Evolutionary conservation across 2,888 invertebrate genomes (phyloP), one percentile per base, ranked within the genome.

Genomic region (Trachelus troglodyta): DNA sequence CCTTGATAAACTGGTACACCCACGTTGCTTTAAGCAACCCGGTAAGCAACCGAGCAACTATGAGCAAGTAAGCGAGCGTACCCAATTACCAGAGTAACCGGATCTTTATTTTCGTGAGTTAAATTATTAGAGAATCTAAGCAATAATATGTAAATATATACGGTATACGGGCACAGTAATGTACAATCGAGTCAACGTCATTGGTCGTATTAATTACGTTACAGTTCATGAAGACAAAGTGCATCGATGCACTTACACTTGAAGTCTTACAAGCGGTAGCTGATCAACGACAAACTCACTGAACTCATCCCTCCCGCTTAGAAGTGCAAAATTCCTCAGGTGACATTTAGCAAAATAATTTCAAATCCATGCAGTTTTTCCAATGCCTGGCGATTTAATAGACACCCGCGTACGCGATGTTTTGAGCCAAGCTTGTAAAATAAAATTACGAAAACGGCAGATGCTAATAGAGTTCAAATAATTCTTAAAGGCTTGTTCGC

Each of bases 1-100:
- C 23, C 56, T 56, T 74, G 12, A 75, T 69, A 33, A 75, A 35
- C 71, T 75, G 73, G 40, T 75, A 73, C 71, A 56, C 76, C 34
- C 78, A 76, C 69, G 78, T 74, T 74, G 71, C 23, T 56, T 56
- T 2, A 23, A 56, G 56, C 23, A 56, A 56, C 23, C 56, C 56
- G 56, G 23, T 9, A 56, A 23, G 23, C 56, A 23, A 56, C 56
- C 56, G 6, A 23, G 56, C 56, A 56, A 56, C 23, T 56, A 23
- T 9, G 9, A 23, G 56, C 56, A 23, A 56, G 56, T 9, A 56
- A 56, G 9, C 56, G 23, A 56, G 56, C 56, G 56, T 9, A 56
- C 56, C 23, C 56, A 56, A 56, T 56, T 56, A 56, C 56, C 6
- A 4, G 56, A 23, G 56, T 23, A 56, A 6, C 56, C 56, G 56